Conservation (phyloP, 1,140 invertebrate species). For the Metopolophium dirhodum region DNA sequence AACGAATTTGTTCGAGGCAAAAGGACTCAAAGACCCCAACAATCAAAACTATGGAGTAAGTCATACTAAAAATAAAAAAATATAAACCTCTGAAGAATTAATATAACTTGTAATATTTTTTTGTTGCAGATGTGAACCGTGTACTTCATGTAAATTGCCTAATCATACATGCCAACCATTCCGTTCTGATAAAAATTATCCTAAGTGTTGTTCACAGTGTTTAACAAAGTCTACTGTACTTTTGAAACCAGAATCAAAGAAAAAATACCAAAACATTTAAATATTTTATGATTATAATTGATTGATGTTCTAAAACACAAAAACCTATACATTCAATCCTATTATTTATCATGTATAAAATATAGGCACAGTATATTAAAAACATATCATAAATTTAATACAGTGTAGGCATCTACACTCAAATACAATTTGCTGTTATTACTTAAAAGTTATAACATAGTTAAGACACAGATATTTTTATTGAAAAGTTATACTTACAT, state of each 20-base stretch:
- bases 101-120: neutral
- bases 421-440: neutral
- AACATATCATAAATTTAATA: no score
- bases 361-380: neutral
- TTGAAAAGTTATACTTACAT: neutral
- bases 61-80: neutral
- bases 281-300: neutral
- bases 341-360: conserved; percentile 5
- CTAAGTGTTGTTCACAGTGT: conserved; percentile 40
- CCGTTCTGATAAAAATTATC: neutral
- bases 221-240: neutral
- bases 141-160: neutral
- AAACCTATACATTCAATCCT: neutral
- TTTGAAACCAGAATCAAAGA: neutral
- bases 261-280: neutral
- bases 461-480: neutral
- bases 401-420: neutral
- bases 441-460: neutral
- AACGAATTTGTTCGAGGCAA: conserved; percentile 10
- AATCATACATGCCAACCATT: neutral
- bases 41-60: conserved; percentile 42
- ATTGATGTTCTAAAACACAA: neutral
- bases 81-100: neutral
- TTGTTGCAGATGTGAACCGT: conserved; percentile 29
- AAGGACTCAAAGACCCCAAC: neutral